Evolutionary conservation across 2,113 vertebrate genomes (phyloP).

Genomic region (Spheniscus mendiculus): DNA sequence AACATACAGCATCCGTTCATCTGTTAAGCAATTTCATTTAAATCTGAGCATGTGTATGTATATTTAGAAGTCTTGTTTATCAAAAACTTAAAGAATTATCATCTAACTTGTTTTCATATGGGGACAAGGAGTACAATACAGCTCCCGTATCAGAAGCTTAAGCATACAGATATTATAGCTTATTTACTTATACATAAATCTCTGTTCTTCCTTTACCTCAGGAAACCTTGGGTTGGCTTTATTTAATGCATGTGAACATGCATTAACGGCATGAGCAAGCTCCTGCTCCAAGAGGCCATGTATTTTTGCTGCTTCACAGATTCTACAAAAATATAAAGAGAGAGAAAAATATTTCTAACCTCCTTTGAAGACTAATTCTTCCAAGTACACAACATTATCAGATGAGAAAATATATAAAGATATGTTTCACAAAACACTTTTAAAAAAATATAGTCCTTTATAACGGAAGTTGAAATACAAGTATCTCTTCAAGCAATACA

Average conservation of each 20-base stretch:
- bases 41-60: not conserved
- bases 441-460: not conserved
- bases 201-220: slow-evolving; percentile 81
- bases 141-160: not conserved
- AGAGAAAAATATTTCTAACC: not conserved
- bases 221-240: slow-evolving; percentile 95
- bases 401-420: not conserved
- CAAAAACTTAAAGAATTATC: not conserved
- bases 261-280: slow-evolving; percentile 95
- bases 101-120: not conserved
- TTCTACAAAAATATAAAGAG: slow-evolving; percentile 72
- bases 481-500: not conserved
- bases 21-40: not conserved
- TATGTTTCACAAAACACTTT: not conserved
- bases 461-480: not conserved
- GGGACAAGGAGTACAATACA: not conserved
- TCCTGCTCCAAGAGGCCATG: slow-evolving; percentile 94
- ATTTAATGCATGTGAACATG: slow-evolving; percentile 96
- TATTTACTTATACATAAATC: not conserved
- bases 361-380: not conserved
- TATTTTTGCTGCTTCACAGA: slow-evolving; percentile 95
- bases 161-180: not conserved
- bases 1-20: not conserved
- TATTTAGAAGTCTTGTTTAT: not conserved
- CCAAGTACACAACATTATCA: not conserved